Evolutionary conservation across 2,113 vertebrate genomes (phyloP), one percentile per base, ranked within the genome.

Genomic region (Columba livia): DNA sequence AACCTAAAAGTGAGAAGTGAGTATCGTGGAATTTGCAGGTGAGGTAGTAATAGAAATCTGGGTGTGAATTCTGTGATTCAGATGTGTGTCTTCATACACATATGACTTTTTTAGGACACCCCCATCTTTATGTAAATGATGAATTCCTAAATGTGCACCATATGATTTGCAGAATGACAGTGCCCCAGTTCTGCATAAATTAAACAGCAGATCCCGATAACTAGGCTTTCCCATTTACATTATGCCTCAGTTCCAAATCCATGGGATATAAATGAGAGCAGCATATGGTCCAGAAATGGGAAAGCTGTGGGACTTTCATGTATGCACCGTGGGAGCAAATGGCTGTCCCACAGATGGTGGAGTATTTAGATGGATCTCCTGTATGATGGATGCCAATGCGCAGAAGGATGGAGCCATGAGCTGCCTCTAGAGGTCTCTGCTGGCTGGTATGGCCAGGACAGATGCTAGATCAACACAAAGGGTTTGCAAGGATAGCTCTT

Each of bases 261-360:
- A 84, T 92, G 96, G 75, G 94, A 93, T 93, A 90, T 89, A 96
- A 97, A 95, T 94, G 94, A 96, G 85, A 90, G 69, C 69, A 96
- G 44, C 93, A 96, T 97, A 96, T 97, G 96, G 96, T 92, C 72
- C 42, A 92, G 90, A 95, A 91, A 96, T 92, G 64, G 77, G 75
- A 92, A 96, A 96, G 83, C 92, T 94, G 94, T 96, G 94, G 90
- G 93, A 92, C 90, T 95, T 96, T 90, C 90, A 92, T 96, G 93
- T 97, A 93, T 16, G 24, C 92, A 81, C 85, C 77, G 84, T 93
- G 90, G 90, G 92, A 97, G 79, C 88, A 96, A 97, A 96, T 96
- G 93, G 88, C 90, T 93, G 96, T 96, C 92, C 93, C 90, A 88
- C 94, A 96, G 94, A 96, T 95, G 94, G 93, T 70, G 61, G 57